These are phyloP conservation scores for Caenorhabditis briggsae DNA, from an alignment of 1,140 invertebrate genomes.

Conservation along the genomic window DNA sequence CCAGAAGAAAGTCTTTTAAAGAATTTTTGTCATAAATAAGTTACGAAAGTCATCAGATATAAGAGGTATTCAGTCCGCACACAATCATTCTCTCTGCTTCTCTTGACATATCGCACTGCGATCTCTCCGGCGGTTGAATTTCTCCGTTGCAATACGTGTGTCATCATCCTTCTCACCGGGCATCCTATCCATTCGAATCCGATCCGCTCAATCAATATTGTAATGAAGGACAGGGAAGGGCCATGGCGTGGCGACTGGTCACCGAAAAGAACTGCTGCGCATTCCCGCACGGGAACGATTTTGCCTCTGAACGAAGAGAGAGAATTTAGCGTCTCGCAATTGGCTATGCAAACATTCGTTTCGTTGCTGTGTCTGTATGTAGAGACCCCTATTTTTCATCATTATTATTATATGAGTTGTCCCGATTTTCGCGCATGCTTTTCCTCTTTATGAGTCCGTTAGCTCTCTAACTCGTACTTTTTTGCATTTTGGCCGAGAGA, in stretches of 20 bases:
- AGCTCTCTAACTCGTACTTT: background rate
- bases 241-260: constrained; percentile 37
- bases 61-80: constrained; percentile 14
- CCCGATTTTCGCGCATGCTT: background rate
- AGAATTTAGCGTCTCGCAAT: background rate
- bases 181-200: constrained; percentile 49
- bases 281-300: constrained; percentile 30
- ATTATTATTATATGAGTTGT: constrained; percentile 22
- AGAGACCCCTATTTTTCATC: constrained; percentile 15
- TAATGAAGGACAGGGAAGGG: constrained; percentile 38
- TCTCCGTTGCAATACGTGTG: constrained; percentile 41
- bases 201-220: constrained; percentile 55
- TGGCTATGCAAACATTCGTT: constrained; percentile 44
- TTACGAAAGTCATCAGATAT: background rate
- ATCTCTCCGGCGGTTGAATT: background rate
- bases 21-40: too few relatives aligned
- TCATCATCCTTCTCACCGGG: constrained; percentile 55
- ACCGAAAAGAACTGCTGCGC: constrained; percentile 47
- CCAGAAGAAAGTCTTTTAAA: too few relatives aligned
- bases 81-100: constrained; percentile 11
- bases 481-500: background rate
- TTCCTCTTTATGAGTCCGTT: background rate
- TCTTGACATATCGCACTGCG: constrained; percentile 25
- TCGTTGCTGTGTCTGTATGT: constrained; percentile 23
- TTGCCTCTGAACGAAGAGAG: constrained; percentile 26